Evolutionary conservation across 2,113 vertebrate species (phyloP).

Genomic region (Cariama cristata): DNA sequence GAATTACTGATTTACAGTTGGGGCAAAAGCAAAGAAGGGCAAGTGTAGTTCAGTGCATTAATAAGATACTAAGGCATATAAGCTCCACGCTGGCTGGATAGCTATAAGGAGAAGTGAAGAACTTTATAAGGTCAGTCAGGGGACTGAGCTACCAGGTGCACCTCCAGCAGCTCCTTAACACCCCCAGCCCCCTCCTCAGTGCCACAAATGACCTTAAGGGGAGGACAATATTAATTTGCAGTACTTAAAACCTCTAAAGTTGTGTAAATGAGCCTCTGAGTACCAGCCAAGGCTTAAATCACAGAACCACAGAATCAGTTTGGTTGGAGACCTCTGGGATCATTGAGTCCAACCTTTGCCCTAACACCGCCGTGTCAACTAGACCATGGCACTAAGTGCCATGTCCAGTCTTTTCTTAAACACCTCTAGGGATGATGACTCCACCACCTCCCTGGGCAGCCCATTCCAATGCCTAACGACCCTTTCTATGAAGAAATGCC

Average conservation of each 20-base stretch:
- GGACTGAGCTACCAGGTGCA: neutral
- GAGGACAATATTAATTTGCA: neutral
- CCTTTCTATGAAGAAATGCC: no score
- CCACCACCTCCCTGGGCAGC: no score
- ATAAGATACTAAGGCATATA: neutral
- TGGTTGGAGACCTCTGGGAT: no score
- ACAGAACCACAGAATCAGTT: neutral
- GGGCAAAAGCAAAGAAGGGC: neutral
- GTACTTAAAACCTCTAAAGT: neutral
- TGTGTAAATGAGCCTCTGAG: neutral
- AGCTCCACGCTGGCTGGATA: neutral
- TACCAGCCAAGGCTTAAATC: neutral
- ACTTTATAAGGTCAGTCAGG: neutral
- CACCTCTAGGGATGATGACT: no score
- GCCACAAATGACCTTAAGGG: neutral
- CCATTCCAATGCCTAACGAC: no score
- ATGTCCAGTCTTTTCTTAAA: no score
- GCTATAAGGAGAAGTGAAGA: neutral
- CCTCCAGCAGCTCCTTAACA: neutral
- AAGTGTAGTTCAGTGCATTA: neutral
- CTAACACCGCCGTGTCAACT: no score
- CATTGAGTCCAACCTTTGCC: no score
- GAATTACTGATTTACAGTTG: neutral
- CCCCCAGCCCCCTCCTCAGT: no score
- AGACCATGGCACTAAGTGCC: no score